phyloP scores from a whole-genome alignment of 2,888 invertebrate species.

The Chymomyza amoena region DNA sequence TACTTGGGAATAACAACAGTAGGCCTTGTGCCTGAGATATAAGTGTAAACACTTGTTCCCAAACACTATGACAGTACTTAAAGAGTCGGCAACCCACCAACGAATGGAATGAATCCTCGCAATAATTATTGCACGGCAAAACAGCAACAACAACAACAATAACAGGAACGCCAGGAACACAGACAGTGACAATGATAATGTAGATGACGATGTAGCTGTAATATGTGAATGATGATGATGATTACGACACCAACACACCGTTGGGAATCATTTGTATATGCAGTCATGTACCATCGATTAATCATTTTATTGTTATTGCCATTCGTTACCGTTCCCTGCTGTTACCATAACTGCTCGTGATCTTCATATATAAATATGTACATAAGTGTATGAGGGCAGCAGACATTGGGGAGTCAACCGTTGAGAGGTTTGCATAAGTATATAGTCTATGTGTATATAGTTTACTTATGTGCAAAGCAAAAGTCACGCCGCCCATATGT shows the following conservation, averaged over 20 bases:
- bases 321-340: conserved; percentile 60
- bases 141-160: conserved; percentile 7
- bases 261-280: conserved; percentile 69
- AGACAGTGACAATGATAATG: conserved; percentile 51
- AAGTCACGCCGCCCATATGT: conserved; percentile 8
- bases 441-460: not conserved
- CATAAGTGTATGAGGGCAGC: not conserved
- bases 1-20: not conserved
- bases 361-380: conserved; percentile 34
- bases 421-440: not conserved
- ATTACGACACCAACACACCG: conserved; percentile 65
- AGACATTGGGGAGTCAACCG: not conserved
- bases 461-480: not conserved
- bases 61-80: not conserved
- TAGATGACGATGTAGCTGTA: conserved; percentile 27
- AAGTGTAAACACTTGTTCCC: not conserved
- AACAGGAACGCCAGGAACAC: not conserved
- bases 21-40: not conserved
- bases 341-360: conserved; percentile 52
- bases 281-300: conserved; percentile 73
- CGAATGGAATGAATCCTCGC: conserved; percentile 58
- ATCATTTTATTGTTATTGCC: conserved; percentile 73
- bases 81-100: conserved; percentile 1
- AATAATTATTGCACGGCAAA: conserved; percentile 66
- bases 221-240: conserved; percentile 25